phyloP scores from a whole-genome alignment of 2,797 vertebrate genomes.

The Pangasius djambal region DNA sequence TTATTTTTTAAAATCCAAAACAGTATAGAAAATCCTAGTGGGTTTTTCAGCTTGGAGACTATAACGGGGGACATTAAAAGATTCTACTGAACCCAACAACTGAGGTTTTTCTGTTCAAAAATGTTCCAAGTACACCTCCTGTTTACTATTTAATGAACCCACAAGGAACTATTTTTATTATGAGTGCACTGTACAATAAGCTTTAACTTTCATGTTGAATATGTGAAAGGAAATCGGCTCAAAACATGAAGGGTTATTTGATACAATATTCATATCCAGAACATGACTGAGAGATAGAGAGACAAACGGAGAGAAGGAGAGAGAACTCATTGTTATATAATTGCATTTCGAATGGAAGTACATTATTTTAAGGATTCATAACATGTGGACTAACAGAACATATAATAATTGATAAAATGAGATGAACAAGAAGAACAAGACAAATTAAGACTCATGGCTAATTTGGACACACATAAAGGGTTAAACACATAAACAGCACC shows the following conservation, averaged over 20 bases:
- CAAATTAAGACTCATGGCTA: background rate
- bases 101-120: background rate
- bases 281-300: background rate
- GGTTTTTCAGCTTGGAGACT: background rate
- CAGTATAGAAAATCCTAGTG: background rate
- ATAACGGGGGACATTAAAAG: background rate
- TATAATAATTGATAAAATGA: background rate
- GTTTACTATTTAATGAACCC: background rate
- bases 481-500: too few species aligned
- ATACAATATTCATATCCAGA: background rate
- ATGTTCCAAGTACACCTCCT: background rate
- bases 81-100: background rate
- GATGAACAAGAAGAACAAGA: background rate
- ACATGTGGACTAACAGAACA: background rate
- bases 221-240: background rate
- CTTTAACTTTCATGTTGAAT: background rate
- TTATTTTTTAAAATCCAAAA: background rate
- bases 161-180: background rate
- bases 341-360: background rate
- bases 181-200: background rate
- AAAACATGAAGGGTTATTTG: background rate
- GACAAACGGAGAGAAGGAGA: background rate
- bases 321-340: background rate
- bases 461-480: background rate
- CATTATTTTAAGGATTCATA: background rate